A percentile compares a stretch with the other conserved stretches of the same genome.
These are phyloP conservation scores for Drosophila lini DNA, from an alignment of 1,140 invertebrate species.

Conservation along the genomic window DNA sequence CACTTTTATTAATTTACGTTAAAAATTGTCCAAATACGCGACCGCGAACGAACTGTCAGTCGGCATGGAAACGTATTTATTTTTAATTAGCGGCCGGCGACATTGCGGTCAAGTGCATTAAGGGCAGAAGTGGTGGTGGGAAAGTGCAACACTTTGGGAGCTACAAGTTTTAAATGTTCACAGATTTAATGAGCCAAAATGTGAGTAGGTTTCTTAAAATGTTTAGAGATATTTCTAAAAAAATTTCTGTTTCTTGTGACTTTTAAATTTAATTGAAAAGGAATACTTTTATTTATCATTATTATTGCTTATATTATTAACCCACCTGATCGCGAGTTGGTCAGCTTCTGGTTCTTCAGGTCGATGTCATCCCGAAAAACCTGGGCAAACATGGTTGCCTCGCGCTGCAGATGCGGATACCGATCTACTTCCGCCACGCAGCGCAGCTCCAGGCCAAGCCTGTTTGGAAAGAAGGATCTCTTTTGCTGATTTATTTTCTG, in stretches of 20 bases:
- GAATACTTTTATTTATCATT: too few relatives aligned
- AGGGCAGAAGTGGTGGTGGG: slow-evolving; percentile 9
- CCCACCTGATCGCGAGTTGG: slow-evolving; percentile 69
- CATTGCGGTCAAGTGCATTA: slow-evolving; percentile 72
- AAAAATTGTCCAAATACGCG: slow-evolving; percentile 70
- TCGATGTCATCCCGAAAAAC: slow-evolving; percentile 67
- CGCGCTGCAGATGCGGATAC: slow-evolving; percentile 61
- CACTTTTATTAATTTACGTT: slow-evolving; percentile 70
- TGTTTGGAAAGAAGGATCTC: slow-evolving; percentile 34
- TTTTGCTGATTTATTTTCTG: slow-evolving; percentile 50
- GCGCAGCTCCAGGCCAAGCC: slow-evolving; percentile 58
- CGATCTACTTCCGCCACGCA: slow-evolving; percentile 74
- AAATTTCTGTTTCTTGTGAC: too few relatives aligned
- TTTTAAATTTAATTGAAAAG: too few relatives aligned
- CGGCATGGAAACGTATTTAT: slow-evolving; percentile 57
- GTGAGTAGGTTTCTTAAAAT: too few relatives aligned
- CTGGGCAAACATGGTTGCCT: slow-evolving; percentile 56
- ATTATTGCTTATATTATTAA: too few relatives aligned
- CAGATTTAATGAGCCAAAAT: background rate
- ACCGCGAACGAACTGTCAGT: slow-evolving; percentile 46
- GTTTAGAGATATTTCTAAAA: too few relatives aligned
- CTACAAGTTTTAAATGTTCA: background rate
- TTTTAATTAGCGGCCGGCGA: slow-evolving; percentile 73
- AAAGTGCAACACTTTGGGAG: background rate
- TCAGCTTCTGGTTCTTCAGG: slow-evolving; percentile 73